These are phyloP conservation scores for Drosophila robusta DNA, from an alignment of 2,888 invertebrate genomes.

Conservation along the genomic window DNA sequence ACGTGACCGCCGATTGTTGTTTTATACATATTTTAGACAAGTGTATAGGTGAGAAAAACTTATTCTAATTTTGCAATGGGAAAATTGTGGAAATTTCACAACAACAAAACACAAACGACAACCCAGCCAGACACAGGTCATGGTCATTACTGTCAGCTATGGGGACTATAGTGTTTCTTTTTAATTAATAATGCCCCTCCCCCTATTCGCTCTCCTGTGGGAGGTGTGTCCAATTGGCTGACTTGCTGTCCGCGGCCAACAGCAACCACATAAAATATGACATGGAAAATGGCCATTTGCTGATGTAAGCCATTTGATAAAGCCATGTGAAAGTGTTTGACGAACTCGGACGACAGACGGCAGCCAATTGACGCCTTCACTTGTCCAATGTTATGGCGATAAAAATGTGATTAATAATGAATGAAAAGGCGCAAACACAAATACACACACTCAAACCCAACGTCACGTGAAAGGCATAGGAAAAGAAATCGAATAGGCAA, in stretches of 20 bases:
- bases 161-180: conserved; percentile 26
- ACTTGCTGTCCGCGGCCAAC: conserved; percentile 19
- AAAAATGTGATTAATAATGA: conserved; percentile 71
- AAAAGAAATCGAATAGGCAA: conserved; percentile 46
- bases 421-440: conserved; percentile 38
- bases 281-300: conserved; percentile 62
- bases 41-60: conserved; percentile 18
- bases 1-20: conserved; percentile 18
- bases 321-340: conserved; percentile 67
- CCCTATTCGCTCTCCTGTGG: neutral
- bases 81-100: conserved; percentile 43
- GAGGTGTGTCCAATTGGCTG: conserved; percentile 33
- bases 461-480: conserved; percentile 66
- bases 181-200: conserved; percentile 62
- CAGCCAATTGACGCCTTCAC: conserved; percentile 70
- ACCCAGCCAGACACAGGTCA: conserved; percentile 45
- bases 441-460: conserved; percentile 10
- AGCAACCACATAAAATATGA: conserved; percentile 33
- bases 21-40: conserved; percentile 24
- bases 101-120: conserved; percentile 33
- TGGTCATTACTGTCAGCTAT: conserved; percentile 51
- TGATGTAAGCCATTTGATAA: conserved; percentile 53
- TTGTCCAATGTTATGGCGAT: conserved; percentile 59
- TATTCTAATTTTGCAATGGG: conserved; percentile 46
- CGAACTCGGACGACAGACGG: conserved; percentile 42